These are phyloP conservation scores for Periphyllus acericola DNA, from an alignment of 2,888 invertebrate genomes.

Conservation along the genomic window DNA sequence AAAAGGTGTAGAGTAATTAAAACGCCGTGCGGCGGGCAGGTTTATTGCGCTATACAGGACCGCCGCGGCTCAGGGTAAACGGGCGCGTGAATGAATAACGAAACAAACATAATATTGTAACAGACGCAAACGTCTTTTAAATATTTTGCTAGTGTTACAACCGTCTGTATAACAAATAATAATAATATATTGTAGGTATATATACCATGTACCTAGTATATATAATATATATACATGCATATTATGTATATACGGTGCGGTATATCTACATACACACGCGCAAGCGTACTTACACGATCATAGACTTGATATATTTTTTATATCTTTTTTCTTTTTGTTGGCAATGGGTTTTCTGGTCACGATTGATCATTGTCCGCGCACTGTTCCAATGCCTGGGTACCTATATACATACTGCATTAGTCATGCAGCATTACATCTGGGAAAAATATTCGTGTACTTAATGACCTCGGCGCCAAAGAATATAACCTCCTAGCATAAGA, in stretches of 20 bases:
- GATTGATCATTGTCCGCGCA: slow-evolving; percentile 61
- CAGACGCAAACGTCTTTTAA: neutral
- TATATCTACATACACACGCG: no score
- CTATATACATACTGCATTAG: slow-evolving; percentile 38
- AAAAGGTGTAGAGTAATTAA: no score
- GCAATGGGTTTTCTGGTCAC: slow-evolving; percentile 61
- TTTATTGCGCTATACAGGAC: no score
- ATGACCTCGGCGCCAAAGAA: slow-evolving; percentile 54
- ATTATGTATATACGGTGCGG: neutral
- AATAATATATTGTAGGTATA: neutral
- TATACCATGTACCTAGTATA: neutral
- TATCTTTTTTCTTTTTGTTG: slow-evolving; percentile 7
- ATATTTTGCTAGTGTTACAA: slow-evolving; percentile 21
- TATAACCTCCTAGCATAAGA: slow-evolving; percentile 29
- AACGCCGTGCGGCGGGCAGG: neutral
- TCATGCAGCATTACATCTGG: slow-evolving; percentile 60
- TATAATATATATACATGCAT: no score
- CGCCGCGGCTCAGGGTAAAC: no score
- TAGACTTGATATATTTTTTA: slow-evolving; percentile 13
- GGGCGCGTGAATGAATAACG: slow-evolving; percentile 27
- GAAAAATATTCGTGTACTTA: slow-evolving; percentile 61
- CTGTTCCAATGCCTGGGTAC: slow-evolving; percentile 34
- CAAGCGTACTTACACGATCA: neutral
- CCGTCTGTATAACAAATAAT: neutral
- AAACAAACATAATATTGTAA: neutral